Base-by-base conservation (phyloP, 2,888 invertebrate genomes). In the Acanthosepion esculentum region DNA sequence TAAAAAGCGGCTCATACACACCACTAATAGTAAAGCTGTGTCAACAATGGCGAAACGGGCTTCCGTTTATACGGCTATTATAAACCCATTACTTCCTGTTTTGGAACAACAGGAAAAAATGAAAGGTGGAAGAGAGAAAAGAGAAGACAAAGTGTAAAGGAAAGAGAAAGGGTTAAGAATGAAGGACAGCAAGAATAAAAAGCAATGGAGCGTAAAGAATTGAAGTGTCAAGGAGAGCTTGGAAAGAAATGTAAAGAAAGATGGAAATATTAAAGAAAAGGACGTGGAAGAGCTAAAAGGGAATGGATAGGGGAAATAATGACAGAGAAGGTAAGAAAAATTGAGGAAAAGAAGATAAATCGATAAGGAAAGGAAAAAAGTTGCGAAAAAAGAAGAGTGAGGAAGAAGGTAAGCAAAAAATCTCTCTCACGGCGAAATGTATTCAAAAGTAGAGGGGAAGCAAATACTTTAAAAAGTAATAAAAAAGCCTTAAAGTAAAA, bases 1-100 rank as follows among this genome's bases (percentile, higher is more conserved):
- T 78, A 78, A 78, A 78, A 78, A 78, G n/a, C 78, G 15, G n/a
- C 78, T 78, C n/a, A 15, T 78, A 15, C 78, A 78, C n/a, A 33
- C n/a, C n/a, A 33, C 78, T 33, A 78, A n/a, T 78, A 78, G 78
- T 78, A 33, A 78, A 78, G 78, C n/a, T 78, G 78, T n/a, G 78
- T 78, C 78, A 78, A 78, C 78, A 78, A 78, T 78, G 3, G 33
- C 15, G 78, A 78, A 78, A 78, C 78, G 78, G n/a, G n/a, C n/a
- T 78, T n/a, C 78, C 78, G 78, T 78, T 78, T 78, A 78, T 78
- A 78, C n/a, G 78, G 33, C n/a, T 33, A 78, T 78, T 78, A 78
- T 78, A 78, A 78, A 78, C 10, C 78, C n/a, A 78, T 78, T 78
- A 78, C n/a, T 78, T 78, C 33, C 78, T 78, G 78, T n/a, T 78